Base-by-base conservation (phyloP, 2,888 invertebrate genomes). In the Polyploca ridens region DNA sequence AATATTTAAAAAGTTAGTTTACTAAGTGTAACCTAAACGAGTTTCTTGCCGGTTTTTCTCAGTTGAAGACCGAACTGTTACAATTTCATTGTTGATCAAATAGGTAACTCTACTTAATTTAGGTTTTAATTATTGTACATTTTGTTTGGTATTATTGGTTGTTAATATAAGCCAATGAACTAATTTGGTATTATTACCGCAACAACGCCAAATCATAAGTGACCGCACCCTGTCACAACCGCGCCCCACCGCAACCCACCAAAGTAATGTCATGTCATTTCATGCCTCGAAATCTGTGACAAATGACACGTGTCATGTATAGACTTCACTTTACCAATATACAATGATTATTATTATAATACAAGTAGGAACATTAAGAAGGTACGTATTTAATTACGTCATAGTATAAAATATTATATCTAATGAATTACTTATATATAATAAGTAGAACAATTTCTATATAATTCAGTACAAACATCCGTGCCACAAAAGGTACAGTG, bases 241-340 rank as follows among this genome's bases (percentile, higher is more conserved):
- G 84, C 83, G 78, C 85, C 82, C 80, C 68, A 71, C 86, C 86
- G 70, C 89, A 87, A 81, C 73, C 86, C 86, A 79, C 86, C 79
- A 77, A 81, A 83, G 83, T 85, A 85, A 86, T 84, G 83, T 78
- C 74, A 79, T 78, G 84, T 86, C 85, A 87, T 90, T 90, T 88
- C 87, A 90, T 82, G 87, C 81, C 74, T 74, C 74, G 68, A 86
- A 85, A 88, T 86, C 88, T 86, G 88, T 88, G 85, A 88, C 89
- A 85, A 88, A 87, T 84, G 84, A 76, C 86, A 84, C 84, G 82
- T 83, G 86, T 75, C 72, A 63, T 72, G 69, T 70, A 62, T 16
- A n/a, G 7, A 46, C n/a, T 46, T n/a, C n/a, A n/a, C 46, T 46
- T 46, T 46, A 46, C n/a, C 46, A 46, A 46, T 46, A n/a, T 6